These are phyloP conservation scores for Yponomeuta evonymella DNA, from an alignment of 2,888 invertebrate species.

Conservation along the genomic window DNA sequence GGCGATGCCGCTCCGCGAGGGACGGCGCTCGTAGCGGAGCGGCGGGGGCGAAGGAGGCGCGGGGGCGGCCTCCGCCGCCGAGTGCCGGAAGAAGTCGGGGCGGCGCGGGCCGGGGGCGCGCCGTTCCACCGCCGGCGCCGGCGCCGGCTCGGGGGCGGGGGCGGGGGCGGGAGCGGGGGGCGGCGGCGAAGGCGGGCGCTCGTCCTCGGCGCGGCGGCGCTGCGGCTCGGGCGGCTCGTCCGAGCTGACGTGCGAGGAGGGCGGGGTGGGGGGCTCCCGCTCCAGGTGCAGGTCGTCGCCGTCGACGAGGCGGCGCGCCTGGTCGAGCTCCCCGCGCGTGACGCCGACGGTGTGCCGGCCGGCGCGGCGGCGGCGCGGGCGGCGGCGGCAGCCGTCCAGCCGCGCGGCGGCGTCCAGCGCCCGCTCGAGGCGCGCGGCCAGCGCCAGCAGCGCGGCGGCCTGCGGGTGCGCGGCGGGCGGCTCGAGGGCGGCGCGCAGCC, in stretches of 20 bases:
- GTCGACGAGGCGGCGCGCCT: conserved; percentile 85
- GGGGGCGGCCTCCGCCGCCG: conserved; percentile 44
- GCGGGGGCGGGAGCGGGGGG: conserved; percentile 35
- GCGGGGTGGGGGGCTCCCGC: conserved; percentile 52
- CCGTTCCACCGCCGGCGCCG: conserved; percentile 40
- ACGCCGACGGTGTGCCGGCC: conserved; percentile 90
- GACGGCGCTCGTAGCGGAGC: conserved; percentile 32
- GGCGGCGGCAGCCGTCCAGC: conserved; percentile 54
- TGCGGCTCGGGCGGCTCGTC: conserved; percentile 41
- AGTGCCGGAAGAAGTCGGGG: conserved; percentile 60
- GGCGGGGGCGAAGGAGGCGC: conserved; percentile 20
- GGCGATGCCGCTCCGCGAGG: conserved; percentile 55
- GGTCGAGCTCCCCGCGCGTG: conserved; percentile 86
- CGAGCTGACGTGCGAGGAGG: conserved; percentile 41
- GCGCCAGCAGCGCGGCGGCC: conserved; percentile 78
- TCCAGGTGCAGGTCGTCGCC: conserved; percentile 40
- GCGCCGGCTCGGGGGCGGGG: conserved; percentile 34
- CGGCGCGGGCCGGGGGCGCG: conserved; percentile 41
- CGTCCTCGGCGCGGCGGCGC: conserved; percentile 25
- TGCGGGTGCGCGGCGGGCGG: conserved; percentile 76
- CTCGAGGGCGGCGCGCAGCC: conserved; percentile 79
- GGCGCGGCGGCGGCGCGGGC: conserved; percentile 78
- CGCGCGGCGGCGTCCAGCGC: conserved; percentile 63
- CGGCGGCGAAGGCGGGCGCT: conserved; percentile 30
- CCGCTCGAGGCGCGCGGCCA: conserved; percentile 83